Evolutionary conservation across 1,140 invertebrate genomes (phyloP).

Genomic region (Leptonema lineaticorne): DNA sequence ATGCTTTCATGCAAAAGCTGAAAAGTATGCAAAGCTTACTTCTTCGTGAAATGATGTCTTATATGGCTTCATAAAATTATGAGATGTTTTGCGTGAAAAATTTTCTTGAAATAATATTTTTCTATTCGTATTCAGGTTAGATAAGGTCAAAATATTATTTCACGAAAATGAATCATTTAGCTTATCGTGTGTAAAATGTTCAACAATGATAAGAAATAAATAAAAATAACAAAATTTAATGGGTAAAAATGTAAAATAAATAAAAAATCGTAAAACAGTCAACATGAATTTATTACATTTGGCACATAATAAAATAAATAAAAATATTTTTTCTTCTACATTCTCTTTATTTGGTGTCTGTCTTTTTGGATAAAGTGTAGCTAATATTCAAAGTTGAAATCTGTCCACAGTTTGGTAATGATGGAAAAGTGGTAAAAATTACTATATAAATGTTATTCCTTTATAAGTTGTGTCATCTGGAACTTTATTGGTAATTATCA

Average conservation of each 20-base stretch:
- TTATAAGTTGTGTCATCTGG: background rate
- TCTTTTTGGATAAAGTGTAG: background rate
- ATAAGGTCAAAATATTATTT: background rate
- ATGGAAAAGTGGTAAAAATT: background rate
- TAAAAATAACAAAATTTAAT: background rate
- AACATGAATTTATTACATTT: conserved; percentile 24
- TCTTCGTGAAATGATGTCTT: too few species aligned
- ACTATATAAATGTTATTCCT: background rate
- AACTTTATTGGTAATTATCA: too few species aligned
- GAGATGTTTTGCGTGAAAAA: too few species aligned
- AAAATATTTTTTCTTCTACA: background rate
- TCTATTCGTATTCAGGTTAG: too few species aligned
- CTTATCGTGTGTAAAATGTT: background rate
- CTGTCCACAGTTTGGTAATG: background rate
- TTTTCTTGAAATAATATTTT: too few species aligned
- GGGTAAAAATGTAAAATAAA: background rate
- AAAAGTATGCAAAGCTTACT: too few species aligned
- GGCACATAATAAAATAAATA: conserved; percentile 17
- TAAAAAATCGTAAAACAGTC: conserved; percentile 19
- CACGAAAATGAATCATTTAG: background rate
- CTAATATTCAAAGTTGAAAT: background rate
- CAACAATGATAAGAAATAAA: background rate
- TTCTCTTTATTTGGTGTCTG: background rate
- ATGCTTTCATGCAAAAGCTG: background rate
- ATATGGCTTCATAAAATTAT: too few species aligned